phyloP scores from a whole-genome alignment of 30 jellyfish, hydroid and myxozoan species.

The Hydractinia echinata region DNA sequence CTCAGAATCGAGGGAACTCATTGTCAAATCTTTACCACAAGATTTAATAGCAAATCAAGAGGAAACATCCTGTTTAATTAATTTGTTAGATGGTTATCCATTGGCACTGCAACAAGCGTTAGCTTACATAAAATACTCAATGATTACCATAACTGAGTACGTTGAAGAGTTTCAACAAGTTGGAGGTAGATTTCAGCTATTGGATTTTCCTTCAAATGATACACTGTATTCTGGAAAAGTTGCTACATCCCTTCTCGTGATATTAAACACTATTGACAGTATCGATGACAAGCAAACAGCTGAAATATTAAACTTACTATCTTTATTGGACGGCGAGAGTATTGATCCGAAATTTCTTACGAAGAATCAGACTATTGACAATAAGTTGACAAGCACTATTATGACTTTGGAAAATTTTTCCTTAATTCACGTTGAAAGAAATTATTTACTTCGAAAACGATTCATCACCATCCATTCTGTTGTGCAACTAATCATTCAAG shows the following conservation, averaged over 20 bases:
- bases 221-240: slow-evolving; percentile 37
- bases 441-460: neutral
- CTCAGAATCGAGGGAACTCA: slow-evolving; percentile 35
- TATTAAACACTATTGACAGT: slow-evolving; percentile 28
- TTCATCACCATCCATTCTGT: neutral
- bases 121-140: neutral
- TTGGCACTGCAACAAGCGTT: slow-evolving; percentile 59
- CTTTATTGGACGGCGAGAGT: neutral
- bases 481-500: slow-evolving; percentile 1
- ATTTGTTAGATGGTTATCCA: slow-evolving; percentile 42
- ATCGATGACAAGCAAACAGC: neutral
- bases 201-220: slow-evolving; percentile 10
- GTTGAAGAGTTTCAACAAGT: slow-evolving; percentile 22
- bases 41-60: slow-evolving; percentile 22
- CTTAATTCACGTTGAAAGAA: neutral
- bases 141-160: slow-evolving; percentile 21
- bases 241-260: slow-evolving; percentile 34
- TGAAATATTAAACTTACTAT: neutral
- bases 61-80: slow-evolving; percentile 30
- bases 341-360: neutral
- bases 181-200: neutral
- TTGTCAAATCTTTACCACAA: slow-evolving; percentile 16
- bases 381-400: neutral
- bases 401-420: slow-evolving; percentile 8
- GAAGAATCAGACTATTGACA: neutral